Evolutionary conservation across 1,140 invertebrate genomes (phyloP).

Genomic region (Drosophila repletoides): DNA sequence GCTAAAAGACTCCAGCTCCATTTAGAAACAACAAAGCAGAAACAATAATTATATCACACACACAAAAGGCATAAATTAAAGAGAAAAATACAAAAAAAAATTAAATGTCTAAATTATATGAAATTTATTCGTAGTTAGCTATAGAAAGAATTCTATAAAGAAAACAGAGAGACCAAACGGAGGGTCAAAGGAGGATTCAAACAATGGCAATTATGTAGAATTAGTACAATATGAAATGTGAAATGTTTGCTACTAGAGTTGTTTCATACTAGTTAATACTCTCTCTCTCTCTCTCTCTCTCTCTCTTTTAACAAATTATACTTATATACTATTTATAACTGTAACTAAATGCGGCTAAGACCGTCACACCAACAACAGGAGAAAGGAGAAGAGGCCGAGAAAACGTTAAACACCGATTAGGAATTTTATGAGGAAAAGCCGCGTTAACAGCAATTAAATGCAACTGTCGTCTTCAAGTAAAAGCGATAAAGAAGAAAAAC

Average conservation of each 20-base stretch:
- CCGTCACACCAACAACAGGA: constrained; percentile 25
- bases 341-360: constrained; percentile 43
- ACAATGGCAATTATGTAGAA: constrained; percentile 59
- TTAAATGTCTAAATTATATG: constrained; percentile 73
- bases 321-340: constrained; percentile 27
- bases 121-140: constrained; percentile 60
- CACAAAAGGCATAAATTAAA: constrained; percentile 26
- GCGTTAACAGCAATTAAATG: constrained; percentile 41
- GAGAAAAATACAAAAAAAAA: constrained; percentile 23
- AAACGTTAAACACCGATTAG: constrained; percentile 69
- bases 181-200: constrained; percentile 28
- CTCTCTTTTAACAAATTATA: constrained; percentile 59
- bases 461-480: constrained; percentile 46
- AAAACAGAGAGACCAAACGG: constrained; percentile 8
- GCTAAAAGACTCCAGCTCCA: constrained; percentile 66
- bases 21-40: constrained; percentile 53
- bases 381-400: too few relatives aligned
- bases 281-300: too few relatives aligned
- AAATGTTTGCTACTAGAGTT: constrained; percentile 69
- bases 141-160: constrained; percentile 49
- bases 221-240: constrained; percentile 58
- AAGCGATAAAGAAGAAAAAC: constrained; percentile 29
- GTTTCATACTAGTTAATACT: constrained; percentile 67
- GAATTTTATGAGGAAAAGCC: constrained; percentile 57
- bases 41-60: constrained; percentile 18